Conservation (phyloP, 2,113 vertebrate genomes). For the Ondatra zibethicus region DNA sequence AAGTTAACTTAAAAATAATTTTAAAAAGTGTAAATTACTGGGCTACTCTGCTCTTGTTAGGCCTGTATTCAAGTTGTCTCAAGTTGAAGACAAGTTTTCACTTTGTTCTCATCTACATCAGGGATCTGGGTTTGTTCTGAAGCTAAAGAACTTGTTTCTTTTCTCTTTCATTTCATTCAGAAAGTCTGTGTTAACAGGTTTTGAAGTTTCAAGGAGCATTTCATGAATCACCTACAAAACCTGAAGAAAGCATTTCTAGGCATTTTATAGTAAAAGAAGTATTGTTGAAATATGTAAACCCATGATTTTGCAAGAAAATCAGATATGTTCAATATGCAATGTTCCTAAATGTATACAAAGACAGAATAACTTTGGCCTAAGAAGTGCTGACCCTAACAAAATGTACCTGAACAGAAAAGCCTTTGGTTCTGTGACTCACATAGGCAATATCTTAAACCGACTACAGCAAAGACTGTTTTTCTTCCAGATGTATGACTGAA, state of each 20-base stretch:
- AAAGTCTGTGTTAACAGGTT: not conserved
- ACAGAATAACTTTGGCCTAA: not conserved
- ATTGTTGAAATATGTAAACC: not conserved
- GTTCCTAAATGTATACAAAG: not conserved
- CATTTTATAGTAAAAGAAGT: not conserved
- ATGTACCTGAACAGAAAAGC: not conserved
- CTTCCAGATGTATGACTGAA: constrained; percentile 51
- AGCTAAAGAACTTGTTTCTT: not conserved
- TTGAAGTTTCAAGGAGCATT: not conserved
- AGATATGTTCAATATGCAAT: constrained; percentile 5
- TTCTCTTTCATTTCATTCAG: constrained; percentile 31
- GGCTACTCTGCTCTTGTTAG: not conserved
- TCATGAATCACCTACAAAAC: not conserved
- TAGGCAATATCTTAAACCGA: constrained; percentile 19
- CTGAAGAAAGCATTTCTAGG: not conserved
- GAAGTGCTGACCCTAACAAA: constrained; percentile 9
- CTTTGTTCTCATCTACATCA: not conserved
- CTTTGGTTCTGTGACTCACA: constrained; percentile 12
- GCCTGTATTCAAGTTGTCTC: constrained; percentile 7
- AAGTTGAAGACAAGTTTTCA: constrained; percentile 25
- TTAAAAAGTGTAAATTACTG: not conserved
- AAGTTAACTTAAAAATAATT: not conserved
- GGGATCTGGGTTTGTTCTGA: constrained; percentile 3
- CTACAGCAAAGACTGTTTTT: constrained; percentile 51
- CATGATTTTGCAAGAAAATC: constrained; percentile 8